phyloP scores from a whole-genome alignment of 2,113 vertebrate species.

The Gorsachius goisagi region DNA sequence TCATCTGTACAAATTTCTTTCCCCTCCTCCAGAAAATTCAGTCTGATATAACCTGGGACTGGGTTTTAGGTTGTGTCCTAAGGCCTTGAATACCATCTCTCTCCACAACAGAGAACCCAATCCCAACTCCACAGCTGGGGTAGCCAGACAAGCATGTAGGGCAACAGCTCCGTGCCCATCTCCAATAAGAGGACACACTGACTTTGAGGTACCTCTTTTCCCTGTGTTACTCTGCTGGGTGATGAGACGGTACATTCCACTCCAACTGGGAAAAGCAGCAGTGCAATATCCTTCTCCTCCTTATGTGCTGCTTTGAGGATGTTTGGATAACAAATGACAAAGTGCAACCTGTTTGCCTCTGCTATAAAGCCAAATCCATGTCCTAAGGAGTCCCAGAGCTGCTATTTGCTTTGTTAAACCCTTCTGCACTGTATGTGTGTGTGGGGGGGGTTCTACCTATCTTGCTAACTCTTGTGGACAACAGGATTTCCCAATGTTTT shows the following conservation, averaged over 20 bases:
- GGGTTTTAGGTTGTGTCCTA: neutral
- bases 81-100: neutral
- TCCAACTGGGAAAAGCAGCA: neutral
- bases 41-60: neutral
- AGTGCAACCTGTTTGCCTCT: neutral
- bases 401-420: neutral
- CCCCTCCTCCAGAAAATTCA: neutral
- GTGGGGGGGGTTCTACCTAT: neutral
- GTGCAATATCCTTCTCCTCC: neutral
- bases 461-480: neutral
- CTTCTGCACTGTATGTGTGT: neutral
- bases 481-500: neutral
- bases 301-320: neutral
- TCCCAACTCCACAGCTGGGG: fast-evolving
- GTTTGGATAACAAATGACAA: neutral
- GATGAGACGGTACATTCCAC: fast-evolving
- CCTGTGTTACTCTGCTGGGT: neutral
- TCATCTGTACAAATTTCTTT: neutral
- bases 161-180: neutral
- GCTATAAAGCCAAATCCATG: neutral
- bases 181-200: fast-evolving
- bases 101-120: neutral
- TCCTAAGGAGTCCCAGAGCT: neutral
- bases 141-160: fast-evolving
- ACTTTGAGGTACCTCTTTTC: neutral